phyloP scores from a whole-genome alignment of 1,140 invertebrate genomes.

The Cydia splendana region DNA sequence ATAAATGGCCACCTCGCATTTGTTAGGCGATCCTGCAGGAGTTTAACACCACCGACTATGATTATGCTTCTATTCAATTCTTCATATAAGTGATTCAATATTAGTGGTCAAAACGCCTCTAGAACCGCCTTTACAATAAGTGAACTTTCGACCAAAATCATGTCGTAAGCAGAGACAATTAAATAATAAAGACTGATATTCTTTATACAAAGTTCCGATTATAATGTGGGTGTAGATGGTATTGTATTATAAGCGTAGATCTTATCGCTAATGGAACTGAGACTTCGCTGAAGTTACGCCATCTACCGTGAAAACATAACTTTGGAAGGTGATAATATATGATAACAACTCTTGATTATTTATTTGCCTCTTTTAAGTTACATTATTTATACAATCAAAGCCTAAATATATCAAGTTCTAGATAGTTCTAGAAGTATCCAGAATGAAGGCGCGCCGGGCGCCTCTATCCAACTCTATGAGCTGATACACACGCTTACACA shows the following conservation, averaged over 20 bases:
- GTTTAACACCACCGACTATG: neutral
- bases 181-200: neutral
- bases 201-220: neutral
- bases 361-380: neutral
- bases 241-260: no score
- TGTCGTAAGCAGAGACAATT: conserved; percentile 5
- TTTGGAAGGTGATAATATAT: no score
- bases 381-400: conserved; percentile 21
- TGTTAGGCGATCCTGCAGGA: neutral
- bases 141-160: neutral
- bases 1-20: neutral
- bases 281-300: neutral
- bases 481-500: conserved; percentile 46
- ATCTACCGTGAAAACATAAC: no score
- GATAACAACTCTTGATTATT: neutral
- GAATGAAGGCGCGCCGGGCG: conserved; percentile 33
- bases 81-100: neutral
- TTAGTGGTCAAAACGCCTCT: neutral
- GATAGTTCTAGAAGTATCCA: conserved; percentile 18
- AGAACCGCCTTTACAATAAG: neutral
- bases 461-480: conserved; percentile 50
- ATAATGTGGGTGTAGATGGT: neutral
- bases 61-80: conserved; percentile 17
- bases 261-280: neutral
- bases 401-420: conserved; percentile 26